phyloP scores from a whole-genome alignment of 2,797 vertebrate genomes.

The Coracias cyanogaster region DNA sequence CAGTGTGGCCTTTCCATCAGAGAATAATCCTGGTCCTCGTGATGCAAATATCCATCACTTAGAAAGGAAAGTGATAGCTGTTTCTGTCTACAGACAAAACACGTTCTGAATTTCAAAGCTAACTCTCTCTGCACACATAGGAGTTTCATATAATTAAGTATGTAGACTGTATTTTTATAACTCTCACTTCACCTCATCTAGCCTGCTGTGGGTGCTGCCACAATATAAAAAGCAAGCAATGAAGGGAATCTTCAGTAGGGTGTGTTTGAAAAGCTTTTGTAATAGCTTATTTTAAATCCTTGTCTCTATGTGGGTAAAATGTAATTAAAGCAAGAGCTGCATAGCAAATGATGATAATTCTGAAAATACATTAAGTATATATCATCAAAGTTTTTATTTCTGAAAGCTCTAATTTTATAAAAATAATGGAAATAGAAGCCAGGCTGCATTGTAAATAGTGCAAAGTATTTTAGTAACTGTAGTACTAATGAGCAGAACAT shows the following conservation, averaged over 20 bases:
- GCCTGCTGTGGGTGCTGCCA: background rate
- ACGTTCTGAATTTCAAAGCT: background rate
- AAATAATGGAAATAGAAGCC: conserved; percentile 3
- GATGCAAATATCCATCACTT: background rate
- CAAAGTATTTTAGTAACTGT: conserved; percentile 44
- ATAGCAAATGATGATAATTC: background rate
- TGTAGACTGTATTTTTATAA: background rate
- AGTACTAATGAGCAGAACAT: conserved; percentile 35
- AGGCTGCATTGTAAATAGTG: background rate
- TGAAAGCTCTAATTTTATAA: conserved; percentile 31
- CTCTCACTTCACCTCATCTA: background rate
- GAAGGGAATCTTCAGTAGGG: background rate
- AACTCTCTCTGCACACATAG: background rate
- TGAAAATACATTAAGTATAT: conserved; percentile 8
- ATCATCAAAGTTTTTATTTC: conserved; percentile 24
- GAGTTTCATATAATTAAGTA: background rate
- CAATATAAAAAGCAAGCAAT: background rate
- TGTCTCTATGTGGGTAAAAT: background rate
- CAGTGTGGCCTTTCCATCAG: background rate
- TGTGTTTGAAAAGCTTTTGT: conserved; percentile 18
- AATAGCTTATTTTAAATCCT: conserved; percentile 8
- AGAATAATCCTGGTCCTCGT: background rate
- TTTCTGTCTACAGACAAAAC: background rate
- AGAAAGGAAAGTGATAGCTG: background rate
- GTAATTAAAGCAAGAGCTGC: conserved; percentile 26